phyloP scores from a whole-genome alignment of 2,888 invertebrate genomes.

The Eupsilia transversa region DNA sequence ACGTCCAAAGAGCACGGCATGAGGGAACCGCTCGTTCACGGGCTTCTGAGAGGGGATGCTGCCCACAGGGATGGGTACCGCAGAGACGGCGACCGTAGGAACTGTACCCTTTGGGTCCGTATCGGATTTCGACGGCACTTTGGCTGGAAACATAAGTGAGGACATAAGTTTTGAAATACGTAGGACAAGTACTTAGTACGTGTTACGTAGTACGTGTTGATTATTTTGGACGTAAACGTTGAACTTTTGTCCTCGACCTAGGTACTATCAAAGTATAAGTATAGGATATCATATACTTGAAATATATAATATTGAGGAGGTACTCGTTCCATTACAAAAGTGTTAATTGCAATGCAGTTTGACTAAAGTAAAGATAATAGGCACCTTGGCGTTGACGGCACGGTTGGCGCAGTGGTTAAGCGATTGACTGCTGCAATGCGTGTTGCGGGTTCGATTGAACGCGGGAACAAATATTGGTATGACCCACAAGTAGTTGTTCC shows the following conservation, averaged over 20 bases:
- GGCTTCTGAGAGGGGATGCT: slow-evolving; percentile 51
- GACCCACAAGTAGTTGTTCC: no score
- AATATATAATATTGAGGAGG: not conserved
- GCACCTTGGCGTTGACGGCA: not conserved
- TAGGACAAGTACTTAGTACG: not conserved
- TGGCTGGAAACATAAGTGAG: slow-evolving; percentile 46
- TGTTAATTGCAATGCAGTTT: not conserved
- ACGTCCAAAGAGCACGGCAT: slow-evolving; percentile 84
- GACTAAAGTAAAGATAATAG: not conserved
- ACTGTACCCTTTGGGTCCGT: not conserved
- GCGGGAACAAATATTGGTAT: no score
- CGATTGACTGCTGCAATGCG: no score
- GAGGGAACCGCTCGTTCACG: slow-evolving; percentile 78
- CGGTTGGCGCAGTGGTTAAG: no score
- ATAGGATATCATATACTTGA: not conserved
- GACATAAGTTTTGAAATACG: not conserved
- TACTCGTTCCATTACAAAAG: not conserved
- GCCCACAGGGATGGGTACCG: not conserved
- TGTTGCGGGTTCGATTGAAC: no score
- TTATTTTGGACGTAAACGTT: not conserved
- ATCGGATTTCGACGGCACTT: slow-evolving; percentile 50
- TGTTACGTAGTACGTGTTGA: not conserved
- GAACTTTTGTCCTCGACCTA: not conserved
- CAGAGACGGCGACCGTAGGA: not conserved
- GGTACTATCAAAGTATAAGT: not conserved